Conservation (phyloP, 2,113 vertebrate genomes). For the Rutilus rutilus region DNA sequence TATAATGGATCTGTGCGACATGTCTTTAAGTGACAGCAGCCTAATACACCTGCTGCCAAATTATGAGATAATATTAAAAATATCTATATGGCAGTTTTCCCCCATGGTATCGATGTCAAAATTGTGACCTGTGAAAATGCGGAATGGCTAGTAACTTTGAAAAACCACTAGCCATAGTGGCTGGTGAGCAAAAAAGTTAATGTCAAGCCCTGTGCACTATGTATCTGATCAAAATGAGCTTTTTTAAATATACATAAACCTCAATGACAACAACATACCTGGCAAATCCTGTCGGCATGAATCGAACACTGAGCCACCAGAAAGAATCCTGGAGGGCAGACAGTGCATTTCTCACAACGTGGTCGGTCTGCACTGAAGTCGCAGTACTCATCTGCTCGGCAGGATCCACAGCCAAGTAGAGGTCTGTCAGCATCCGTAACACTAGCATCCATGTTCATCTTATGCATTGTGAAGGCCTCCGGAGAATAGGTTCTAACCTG, state of each 20-base stretch:
- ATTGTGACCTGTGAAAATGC: too few relatives aligned
- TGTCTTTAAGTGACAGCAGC: too few relatives aligned
- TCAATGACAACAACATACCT: constrained; percentile 70
- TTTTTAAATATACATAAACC: neutral
- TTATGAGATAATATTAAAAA: too few relatives aligned
- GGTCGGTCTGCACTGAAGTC: constrained; percentile 80
- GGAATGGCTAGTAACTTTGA: too few relatives aligned
- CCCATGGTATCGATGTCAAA: too few relatives aligned
- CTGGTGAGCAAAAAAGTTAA: too few relatives aligned
- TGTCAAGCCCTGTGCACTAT: too few relatives aligned
- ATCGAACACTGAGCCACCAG: constrained; percentile 83
- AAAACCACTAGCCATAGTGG: too few relatives aligned
- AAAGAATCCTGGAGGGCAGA: constrained; percentile 86
- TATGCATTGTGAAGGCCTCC: constrained; percentile 81
- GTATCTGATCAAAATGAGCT: neutral
- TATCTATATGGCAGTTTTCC: too few relatives aligned
- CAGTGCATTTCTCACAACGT: constrained; percentile 82
- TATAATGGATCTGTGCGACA: too few relatives aligned
- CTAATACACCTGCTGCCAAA: too few relatives aligned
- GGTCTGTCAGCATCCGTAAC: constrained; percentile 76
- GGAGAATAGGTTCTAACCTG: constrained; percentile 76
- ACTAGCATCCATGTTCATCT: constrained; percentile 84
- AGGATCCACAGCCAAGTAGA: constrained; percentile 76
- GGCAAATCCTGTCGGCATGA: constrained; percentile 84
- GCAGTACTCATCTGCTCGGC: constrained; percentile 84